Percentiles rank a stretch among this genome's conserved stretches.
Evolutionary conservation across 2,888 invertebrate species (phyloP).

Genomic region (Mesoligia furuncula): DNA sequence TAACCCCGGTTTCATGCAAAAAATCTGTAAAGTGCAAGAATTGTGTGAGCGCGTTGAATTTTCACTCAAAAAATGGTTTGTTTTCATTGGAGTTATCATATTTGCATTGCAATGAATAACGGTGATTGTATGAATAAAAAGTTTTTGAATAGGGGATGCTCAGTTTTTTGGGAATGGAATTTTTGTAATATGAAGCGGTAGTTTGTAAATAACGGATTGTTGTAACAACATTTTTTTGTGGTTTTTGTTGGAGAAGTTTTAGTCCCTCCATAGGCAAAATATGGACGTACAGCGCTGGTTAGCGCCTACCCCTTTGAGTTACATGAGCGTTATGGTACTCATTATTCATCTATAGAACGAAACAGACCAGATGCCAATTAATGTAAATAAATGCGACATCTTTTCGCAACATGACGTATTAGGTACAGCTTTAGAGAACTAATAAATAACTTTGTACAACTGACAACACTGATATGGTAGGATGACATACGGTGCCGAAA

Average conservation of each 20-base stretch:
- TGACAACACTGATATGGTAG: too few relatives aligned
- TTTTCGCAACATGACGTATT: not conserved
- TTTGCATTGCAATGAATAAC: conserved; percentile 33
- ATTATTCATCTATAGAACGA: not conserved
- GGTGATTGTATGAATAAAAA: conserved; percentile 6
- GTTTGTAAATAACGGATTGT: not conserved
- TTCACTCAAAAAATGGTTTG: conserved; percentile 14
- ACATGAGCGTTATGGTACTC: not conserved
- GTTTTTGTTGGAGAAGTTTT: not conserved
- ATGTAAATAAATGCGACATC: not conserved
- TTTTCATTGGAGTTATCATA: conserved; percentile 28
- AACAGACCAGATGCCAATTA: not conserved
- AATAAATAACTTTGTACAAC: not conserved
- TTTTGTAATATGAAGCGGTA: not conserved
- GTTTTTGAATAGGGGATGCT: not conserved
- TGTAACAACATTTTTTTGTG: not conserved
- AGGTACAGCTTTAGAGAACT: not conserved
- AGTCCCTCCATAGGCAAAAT: not conserved
- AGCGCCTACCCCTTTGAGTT: not conserved
- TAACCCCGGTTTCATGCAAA: conserved; percentile 24
- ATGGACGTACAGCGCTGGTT: not conserved
- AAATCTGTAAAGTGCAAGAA: conserved; percentile 47
- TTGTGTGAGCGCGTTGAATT: conserved; percentile 17
- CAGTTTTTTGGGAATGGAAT: not conserved
- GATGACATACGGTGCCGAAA: too few relatives aligned